Base-by-base conservation (phyloP, 2,888 invertebrate species). In the Brenthis daphne region DNA sequence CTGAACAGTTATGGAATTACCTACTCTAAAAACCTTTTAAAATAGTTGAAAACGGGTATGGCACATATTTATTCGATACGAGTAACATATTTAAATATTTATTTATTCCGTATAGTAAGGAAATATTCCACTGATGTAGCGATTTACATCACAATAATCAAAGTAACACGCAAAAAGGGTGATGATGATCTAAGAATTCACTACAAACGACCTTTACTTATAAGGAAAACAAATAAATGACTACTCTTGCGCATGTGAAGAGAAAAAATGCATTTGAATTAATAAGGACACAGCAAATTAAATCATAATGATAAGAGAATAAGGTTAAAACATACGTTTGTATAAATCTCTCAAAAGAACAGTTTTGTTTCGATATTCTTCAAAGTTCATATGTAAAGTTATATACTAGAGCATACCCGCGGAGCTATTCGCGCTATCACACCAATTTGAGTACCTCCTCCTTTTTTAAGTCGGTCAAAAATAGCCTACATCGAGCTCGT, bases 121-220 rank as follows among this genome's bases (percentile, higher is more conserved):
- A 68, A 73, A 73, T 68, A 69, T 69, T 66, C 70, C 60, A 64
- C 12, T 65, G 51, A 63, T 56, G 65, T 63, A 53, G 57, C 50
- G 14, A 57, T 53, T 24, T 56, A 63, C 24, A 64, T 56, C 33
- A 56, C 65, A 48, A 64, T 65, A 68, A 65, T 70, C 71, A 50
- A 79, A 79, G 77, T 79, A 75, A 77, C 74, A 79, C 81, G 81
- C 82, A 81, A 79, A 80, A 80, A 80, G 78, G 75, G 78, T 75
- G 67, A 73, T 68, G 72, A 73, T 75, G 75, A 76, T 75, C 72
- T 75, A 74, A 72, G 60, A 57, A 61, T 12, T 50, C 53, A 54
- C 16, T 70, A 67, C 48, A 65, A 63, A 67, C 57, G 65, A 68
- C 67, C 73, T 71, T 68, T 67, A 64, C 55, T 60, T 57, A 65